Percentiles rank a stretch among this genome's conserved stretches.
These are phyloP conservation scores for Nebria ingens DNA, from an alignment of 1,140 invertebrate genomes.

Conservation along the genomic window DNA sequence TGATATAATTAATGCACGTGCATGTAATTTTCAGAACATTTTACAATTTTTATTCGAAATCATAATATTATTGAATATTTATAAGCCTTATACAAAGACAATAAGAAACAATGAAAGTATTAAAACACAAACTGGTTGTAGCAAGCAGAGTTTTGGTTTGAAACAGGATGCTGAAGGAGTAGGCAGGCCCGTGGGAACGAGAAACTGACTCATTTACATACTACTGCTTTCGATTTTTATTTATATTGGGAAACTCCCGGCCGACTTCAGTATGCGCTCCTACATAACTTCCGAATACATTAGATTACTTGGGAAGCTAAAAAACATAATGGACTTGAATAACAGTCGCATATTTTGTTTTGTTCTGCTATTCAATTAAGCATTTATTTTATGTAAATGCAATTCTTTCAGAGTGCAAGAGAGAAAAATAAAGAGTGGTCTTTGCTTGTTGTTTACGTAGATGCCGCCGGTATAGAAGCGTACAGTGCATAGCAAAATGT, in stretches of 20 bases:
- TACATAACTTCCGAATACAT: conserved; percentile 7
- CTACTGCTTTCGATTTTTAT: conserved; percentile 6
- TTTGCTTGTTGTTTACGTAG: too few relatives aligned
- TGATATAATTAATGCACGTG: too few relatives aligned
- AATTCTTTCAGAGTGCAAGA: conserved; percentile 4
- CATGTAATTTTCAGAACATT: too few relatives aligned
- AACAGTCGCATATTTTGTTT: conserved; percentile 7
- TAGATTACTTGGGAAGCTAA: conserved; percentile 1
- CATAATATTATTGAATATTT: neutral
- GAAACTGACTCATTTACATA: neutral
- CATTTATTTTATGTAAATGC: conserved; percentile 4
- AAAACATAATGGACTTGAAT: conserved; percentile 8
- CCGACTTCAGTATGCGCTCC: neutral
- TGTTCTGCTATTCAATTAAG: conserved; percentile 7
- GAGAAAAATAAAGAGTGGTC: neutral
- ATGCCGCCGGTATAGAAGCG: too few relatives aligned
- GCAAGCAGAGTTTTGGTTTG: neutral
- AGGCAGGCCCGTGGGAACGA: neutral
- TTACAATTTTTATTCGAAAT: neutral
- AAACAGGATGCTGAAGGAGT: neutral
- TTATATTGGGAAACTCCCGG: conserved; percentile 5
- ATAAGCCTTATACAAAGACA: neutral
- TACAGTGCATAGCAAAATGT: too few relatives aligned
- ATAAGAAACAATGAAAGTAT: neutral
- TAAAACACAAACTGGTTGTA: neutral